These are phyloP conservation scores for Rhabdophis nuchalis DNA, from an alignment of 2,797 vertebrate species.

Conservation along the genomic window DNA sequence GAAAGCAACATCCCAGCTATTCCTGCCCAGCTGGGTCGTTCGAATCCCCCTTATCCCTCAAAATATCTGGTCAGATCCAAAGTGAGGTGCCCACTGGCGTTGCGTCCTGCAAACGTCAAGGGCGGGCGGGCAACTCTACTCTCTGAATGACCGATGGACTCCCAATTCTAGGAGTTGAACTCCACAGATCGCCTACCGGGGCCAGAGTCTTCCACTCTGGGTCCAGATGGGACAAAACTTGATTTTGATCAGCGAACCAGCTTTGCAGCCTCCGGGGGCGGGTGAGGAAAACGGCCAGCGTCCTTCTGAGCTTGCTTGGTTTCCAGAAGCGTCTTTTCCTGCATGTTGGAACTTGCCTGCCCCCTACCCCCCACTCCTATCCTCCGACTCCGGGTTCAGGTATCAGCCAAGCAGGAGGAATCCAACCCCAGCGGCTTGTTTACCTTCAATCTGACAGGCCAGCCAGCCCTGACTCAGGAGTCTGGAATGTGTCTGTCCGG, in stretches of 20 bases:
- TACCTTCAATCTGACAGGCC: conserved; percentile 1
- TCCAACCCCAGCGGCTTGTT: neutral
- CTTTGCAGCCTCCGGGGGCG: neutral
- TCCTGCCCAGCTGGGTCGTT: neutral
- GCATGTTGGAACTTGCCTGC: neutral
- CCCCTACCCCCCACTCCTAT: too few relatives aligned
- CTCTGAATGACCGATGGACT: too few relatives aligned
- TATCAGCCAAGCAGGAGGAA: neutral
- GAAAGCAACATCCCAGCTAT: too few relatives aligned
- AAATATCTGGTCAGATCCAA: neutral
- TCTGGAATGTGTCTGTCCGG: conserved; percentile 1
- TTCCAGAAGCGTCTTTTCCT: neutral
- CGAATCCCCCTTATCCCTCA: neutral
- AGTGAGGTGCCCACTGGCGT: neutral
- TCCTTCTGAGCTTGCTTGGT: neutral
- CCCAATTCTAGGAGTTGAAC: too few relatives aligned
- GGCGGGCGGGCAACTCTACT: too few relatives aligned
- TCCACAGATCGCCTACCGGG: too few relatives aligned
- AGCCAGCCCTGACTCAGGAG: neutral
- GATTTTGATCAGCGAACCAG: neutral
- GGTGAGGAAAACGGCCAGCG: neutral
- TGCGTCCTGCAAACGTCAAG: too few relatives aligned
- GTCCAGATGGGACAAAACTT: too few relatives aligned
- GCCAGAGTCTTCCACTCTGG: neutral
- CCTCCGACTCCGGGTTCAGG: neutral